Evolutionary conservation across 1,140 invertebrate genomes (phyloP).

Genomic region (Drosophila carrolli): DNA sequence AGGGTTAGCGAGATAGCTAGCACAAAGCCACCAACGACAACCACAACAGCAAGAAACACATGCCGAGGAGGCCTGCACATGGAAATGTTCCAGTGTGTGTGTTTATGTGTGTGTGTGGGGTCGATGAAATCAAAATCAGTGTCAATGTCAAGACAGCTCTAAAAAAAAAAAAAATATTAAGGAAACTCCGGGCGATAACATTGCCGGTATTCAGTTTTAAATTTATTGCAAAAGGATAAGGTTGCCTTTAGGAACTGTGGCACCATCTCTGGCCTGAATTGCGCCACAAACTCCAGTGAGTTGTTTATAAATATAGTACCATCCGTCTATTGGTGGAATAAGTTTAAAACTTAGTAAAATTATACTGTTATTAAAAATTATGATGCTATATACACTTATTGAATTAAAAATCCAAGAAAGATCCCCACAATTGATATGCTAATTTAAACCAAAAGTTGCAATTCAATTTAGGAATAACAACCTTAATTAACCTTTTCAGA

Average conservation of each 20-base stretch:
- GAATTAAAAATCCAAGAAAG: too few species aligned
- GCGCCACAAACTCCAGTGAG: too few species aligned
- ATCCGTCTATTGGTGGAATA: neutral
- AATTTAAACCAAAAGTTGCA: too few species aligned
- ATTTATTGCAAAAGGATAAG: neutral
- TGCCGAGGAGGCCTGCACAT: slow-evolving; percentile 26
- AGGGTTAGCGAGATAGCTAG: slow-evolving; percentile 35
- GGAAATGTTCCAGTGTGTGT: slow-evolving; percentile 23
- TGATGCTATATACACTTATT: too few species aligned
- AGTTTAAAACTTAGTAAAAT: too few species aligned
- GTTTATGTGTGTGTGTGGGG: slow-evolving; percentile 30
- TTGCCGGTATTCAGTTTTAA: slow-evolving; percentile 1
- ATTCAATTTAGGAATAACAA: too few species aligned
- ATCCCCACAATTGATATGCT: too few species aligned
- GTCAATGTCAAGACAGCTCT: slow-evolving; percentile 59
- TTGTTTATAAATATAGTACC: too few species aligned
- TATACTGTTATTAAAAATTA: neutral
- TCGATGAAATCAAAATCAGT: slow-evolving; percentile 65
- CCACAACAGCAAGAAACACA: slow-evolving; percentile 19
- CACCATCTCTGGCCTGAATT: neutral
- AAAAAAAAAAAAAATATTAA: slow-evolving; percentile 5
- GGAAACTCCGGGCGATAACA: slow-evolving; percentile 17
- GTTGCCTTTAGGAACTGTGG: neutral
- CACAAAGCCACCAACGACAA: slow-evolving; percentile 35
- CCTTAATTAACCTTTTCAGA: too few species aligned